Conservation (phyloP, 2,797 vertebrate genomes). For the Saxicola maurus region DNA sequence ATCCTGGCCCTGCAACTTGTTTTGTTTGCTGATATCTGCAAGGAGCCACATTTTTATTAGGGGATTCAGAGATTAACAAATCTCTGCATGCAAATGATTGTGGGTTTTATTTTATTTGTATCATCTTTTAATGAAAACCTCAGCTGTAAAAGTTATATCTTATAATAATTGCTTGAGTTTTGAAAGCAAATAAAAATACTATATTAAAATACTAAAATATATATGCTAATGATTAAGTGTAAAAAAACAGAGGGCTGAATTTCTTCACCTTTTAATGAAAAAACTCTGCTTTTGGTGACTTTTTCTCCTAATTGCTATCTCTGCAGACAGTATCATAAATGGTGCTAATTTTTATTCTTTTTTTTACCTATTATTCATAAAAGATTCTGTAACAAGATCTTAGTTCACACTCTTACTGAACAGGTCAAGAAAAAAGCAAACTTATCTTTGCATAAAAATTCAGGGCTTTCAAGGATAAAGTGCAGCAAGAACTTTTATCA, state of each 20-base stretch:
- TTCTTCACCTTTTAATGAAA: neutral
- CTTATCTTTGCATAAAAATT: neutral
- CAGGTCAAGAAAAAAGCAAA: neutral
- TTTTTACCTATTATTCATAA: neutral
- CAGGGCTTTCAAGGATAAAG: neutral
- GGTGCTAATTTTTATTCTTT: neutral
- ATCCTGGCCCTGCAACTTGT: neutral
- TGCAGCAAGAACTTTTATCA: neutral
- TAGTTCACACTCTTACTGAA: neutral
- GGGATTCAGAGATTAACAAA: neutral
- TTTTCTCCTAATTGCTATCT: neutral
- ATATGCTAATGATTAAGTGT: fast-evolving
- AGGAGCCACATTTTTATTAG: neutral
- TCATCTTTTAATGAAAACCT: neutral
- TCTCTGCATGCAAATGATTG: neutral
- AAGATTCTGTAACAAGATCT: neutral
- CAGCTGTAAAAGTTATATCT: neutral
- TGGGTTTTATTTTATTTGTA: neutral
- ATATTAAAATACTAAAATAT: neutral
- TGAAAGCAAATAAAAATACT: neutral
- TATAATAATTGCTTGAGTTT: neutral
- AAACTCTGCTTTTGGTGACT: neutral
- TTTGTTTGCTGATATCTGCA: neutral
- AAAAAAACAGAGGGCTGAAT: neutral
- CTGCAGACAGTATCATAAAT: fast-evolving